Base-by-base conservation (phyloP, 2,797 vertebrate genomes). In the Ctenosaura bakeri region DNA sequence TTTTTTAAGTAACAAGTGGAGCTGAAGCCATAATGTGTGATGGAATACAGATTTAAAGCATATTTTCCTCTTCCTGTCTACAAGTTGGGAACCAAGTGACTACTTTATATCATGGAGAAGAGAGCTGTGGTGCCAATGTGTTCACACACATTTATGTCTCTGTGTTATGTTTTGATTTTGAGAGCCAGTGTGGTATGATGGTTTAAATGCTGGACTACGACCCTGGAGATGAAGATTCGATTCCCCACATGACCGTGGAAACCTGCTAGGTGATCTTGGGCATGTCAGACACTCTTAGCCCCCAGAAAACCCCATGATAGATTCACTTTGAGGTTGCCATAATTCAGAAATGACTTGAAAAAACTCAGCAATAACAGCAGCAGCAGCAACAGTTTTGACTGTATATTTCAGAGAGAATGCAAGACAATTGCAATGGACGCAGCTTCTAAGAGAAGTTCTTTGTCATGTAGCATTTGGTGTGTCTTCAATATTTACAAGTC, bases 371-470 rank as follows among this genome's bases (percentile, higher is more conserved):
- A 46, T 4, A 46, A 46, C 4, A 46, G 4, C 42, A 46, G 42
- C 42, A 46, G 42, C 42, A 46, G 42, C 42, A 46, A 46, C 42
- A 46, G 42, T 4, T 46, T 13, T 86, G 59, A 18, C 10, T 69
- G 22, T 71, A 35, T 35, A 35, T 26, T 71, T 69, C 50, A 56
- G n/a, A 42, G 4, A 56, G 50, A 73, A 81, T 82, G 38, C 82
- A 50, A 42, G 64, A 14, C 10, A 56, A 3, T 42, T 38, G 10
- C 26, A 73, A 20, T 29, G 20, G 24, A 71, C 71, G 35, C 56
- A 32, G 29, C 22, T 88, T 82, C 64, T 38, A 88, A 69, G 59
- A 69, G 42, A 69, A 69, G 32, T 88, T 64, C 1, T 88, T 71
- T 38, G 50, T 50, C 50, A 64, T 6, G 38, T 14, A 38, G 22